These are phyloP conservation scores for Meles meles DNA, from an alignment of 2,113 vertebrate species.

Conservation along the genomic window DNA sequence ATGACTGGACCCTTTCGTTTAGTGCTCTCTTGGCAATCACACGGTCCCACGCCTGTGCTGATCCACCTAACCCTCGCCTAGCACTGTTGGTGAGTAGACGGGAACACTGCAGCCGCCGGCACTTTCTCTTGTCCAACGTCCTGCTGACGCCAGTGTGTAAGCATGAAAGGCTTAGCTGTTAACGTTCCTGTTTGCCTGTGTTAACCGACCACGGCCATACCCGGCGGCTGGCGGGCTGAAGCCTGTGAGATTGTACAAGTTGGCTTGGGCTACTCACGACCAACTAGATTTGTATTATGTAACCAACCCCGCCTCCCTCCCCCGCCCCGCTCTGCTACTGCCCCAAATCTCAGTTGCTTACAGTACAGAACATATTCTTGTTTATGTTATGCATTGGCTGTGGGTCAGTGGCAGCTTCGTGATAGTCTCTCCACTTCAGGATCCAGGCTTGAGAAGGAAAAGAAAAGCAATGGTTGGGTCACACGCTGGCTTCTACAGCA, in stretches of 20 bases:
- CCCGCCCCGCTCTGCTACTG: background rate
- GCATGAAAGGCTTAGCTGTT: background rate
- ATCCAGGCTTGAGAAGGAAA: background rate
- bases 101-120: background rate
- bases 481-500: background rate
- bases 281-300: background rate
- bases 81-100: no score
- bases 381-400: background rate
- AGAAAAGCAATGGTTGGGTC: background rate
- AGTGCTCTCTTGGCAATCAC: background rate
- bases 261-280: background rate
- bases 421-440: background rate
- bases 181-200: background rate
- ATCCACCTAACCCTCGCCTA: background rate
- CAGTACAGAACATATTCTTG: background rate
- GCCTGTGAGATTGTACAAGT: background rate
- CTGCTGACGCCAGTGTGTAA: background rate
- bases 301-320: background rate
- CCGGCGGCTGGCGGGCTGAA: background rate
- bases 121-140: background rate
- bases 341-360: background rate
- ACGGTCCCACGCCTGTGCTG: background rate
- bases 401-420: background rate
- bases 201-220: background rate
- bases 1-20: background rate